Evolutionary conservation across 2,797 vertebrate species (phyloP).

Genomic region (Tiaroga cobitis): DNA sequence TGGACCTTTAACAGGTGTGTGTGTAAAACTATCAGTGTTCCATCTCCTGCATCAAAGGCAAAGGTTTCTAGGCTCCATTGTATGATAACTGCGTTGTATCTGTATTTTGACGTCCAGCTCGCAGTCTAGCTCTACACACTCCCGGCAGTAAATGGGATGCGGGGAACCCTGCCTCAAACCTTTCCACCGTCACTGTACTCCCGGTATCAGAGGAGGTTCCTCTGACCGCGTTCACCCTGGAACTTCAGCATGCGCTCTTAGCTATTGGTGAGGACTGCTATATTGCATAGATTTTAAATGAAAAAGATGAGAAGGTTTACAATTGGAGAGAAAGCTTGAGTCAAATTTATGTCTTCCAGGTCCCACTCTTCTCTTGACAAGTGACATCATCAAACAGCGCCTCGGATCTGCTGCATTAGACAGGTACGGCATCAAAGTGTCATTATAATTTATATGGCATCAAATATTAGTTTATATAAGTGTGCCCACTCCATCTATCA

Average conservation of each 20-base stretch:
- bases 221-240: slow-evolving; percentile 82
- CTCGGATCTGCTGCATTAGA: slow-evolving; percentile 91
- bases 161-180: slow-evolving; percentile 81
- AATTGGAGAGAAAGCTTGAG: not conserved
- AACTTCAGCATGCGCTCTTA: slow-evolving; percentile 82
- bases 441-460: not conserved
- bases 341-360: slow-evolving; percentile 71
- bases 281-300: not conserved
- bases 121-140: slow-evolving; percentile 74
- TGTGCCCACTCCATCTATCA: slow-evolving; percentile 6
- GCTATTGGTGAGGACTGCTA: slow-evolving; percentile 49
- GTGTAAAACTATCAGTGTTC: not conserved
- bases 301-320: not conserved
- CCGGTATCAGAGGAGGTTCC: slow-evolving; percentile 86
- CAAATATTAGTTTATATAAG: not conserved
- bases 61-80: not conserved
- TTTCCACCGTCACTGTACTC: slow-evolving; percentile 84
- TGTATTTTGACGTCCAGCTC: slow-evolving; percentile 68
- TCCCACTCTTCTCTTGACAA: slow-evolving; percentile 88
- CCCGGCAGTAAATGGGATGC: slow-evolving; percentile 82
- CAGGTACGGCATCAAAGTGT: slow-evolving; percentile 75
- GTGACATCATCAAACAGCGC: slow-evolving; percentile 90
- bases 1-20: slow-evolving; percentile 79
- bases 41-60: not conserved
- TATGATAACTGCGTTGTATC: not conserved